Evolutionary conservation across 2,797 vertebrate species (phyloP), one percentile per base, ranked within the genome.

Genomic region (Agapornis canus): DNA sequence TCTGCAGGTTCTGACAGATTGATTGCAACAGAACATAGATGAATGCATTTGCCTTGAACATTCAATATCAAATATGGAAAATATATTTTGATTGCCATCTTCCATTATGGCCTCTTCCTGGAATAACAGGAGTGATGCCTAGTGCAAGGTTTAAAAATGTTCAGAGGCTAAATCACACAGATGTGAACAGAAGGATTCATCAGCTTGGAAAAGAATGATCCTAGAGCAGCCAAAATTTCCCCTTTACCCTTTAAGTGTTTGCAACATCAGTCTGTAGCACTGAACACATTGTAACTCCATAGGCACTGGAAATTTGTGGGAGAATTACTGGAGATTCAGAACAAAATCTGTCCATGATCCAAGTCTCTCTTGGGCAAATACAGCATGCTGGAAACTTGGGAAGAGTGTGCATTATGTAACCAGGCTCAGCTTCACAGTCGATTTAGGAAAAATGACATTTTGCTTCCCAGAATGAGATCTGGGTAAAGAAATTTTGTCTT

Each of bases 401-500:
- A 86, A 90, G 71, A 73, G 45, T 57, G 37, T 48, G 16, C 18
- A 6, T 96, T 92, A 92, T 84, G 51, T 82, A 95, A 95, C 57
- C 69, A 88, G 82, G 82, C 82, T 90, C 48, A 87, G 89, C 90
- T 92, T 96, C 85, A 72, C 73, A 81, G 65, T 43, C 18, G 29
- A 81, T 69, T 79, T 82, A 57, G 86, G 79, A 90, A 92, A 89
- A 88, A 89, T 76, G 79, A 68, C 82, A 90, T 91, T 96, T 93
- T 95, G 78, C 81, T 82, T 95, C 90, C 71, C 70, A 77, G 81
- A 92, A 89, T 80, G 86, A 92, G 88, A 72, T 78, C 6, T 89
- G 82, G 66, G 61, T 68, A 82, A 87, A 84, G 75, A 96, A 94
- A 93, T 93, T 82, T 92, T 85, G 48, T 77, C 90, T 93, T 80